Base-by-base conservation (phyloP, 2,797 vertebrate species). In the Zalophus californianus region DNA sequence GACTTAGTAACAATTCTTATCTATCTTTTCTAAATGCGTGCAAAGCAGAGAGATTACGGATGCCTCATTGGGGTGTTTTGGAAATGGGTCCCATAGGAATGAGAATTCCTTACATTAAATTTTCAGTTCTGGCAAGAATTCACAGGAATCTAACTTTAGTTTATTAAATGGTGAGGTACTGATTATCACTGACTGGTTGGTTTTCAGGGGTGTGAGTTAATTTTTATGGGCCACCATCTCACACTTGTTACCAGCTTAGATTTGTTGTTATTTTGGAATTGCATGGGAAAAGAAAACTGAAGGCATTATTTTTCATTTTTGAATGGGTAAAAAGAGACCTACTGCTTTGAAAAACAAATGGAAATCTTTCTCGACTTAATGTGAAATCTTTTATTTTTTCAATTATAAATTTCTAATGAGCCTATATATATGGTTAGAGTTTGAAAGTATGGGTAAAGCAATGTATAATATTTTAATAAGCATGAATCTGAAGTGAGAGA, bases 61-160 rank as follows among this genome's bases (percentile, higher is more conserved):
- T 35, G 25, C 21, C 27, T 56, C 8, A 23, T 60, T 8, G 25
- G 16, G 23, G 13, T 58, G 14, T 94, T 44, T 56, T 91, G n/a
- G 77, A 88, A 94, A 92, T 54, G 25, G 8, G 8, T 92, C 44
- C 32, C 54, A 41, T 29, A 62, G 15, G 0, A 78, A 0, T 1
- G 27, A 48, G 25, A 66, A 87, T 66, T 64, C 27, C 83, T 7
- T 77, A 77, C 1, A 50, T 83, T 77, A 78, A 78, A 83, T 58
- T 93, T 86, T 92, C 25, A 85, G 21, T 48, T 62, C 32, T 64
- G 50, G n/a, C 16, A 58, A 86, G 9, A 86, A 62, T 52, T 90
- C 60, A 60, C 29, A 93, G 41, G 14, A 93, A 93, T 73, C 20
- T 66, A 78, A 90, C 5, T 94, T 94, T 35, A 85, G n/a, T 75